phyloP scores from a whole-genome alignment of 1,140 invertebrate genomes.

The Drosophila insularis region DNA sequence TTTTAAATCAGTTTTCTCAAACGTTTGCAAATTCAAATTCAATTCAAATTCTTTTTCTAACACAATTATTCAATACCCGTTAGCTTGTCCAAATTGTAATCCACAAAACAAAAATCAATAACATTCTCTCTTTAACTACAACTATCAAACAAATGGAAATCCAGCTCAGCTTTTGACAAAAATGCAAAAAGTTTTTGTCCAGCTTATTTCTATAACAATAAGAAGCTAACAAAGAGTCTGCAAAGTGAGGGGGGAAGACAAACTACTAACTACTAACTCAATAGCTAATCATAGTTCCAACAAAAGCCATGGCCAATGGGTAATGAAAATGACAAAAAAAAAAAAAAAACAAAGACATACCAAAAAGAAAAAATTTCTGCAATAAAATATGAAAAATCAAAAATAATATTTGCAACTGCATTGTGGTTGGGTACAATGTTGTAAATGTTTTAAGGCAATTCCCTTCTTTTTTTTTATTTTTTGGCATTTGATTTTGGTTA shows the following conservation, averaged over 20 bases:
- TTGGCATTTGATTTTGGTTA: neutral
- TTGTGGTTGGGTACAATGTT: neutral
- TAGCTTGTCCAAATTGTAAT: neutral
- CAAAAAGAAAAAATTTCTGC: too few relatives aligned
- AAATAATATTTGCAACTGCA: slow-evolving; percentile 25
- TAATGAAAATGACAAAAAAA: slow-evolving; percentile 2
- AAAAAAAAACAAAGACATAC: neutral
- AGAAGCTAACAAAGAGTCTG: neutral
- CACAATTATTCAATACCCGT: neutral
- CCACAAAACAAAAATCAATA: neutral
- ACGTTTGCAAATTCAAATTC: neutral
- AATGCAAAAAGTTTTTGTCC: slow-evolving; percentile 11
- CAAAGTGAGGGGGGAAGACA: neutral
- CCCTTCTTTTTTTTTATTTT: neutral
- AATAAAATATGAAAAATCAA: slow-evolving; percentile 21
- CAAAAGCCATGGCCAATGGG: neutral
- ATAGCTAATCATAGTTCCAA: slow-evolving; percentile 8
- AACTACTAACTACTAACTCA: neutral
- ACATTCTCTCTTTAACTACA: neutral
- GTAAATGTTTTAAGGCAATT: neutral
- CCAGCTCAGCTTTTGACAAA: neutral
- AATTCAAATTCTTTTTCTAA: neutral
- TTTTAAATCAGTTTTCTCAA: too few relatives aligned
- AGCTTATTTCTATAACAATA: neutral
- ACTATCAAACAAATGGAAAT: neutral